Evolutionary conservation across 2,888 invertebrate genomes (phyloP), one percentile per base, ranked within the genome.

Genomic region (Xestobium rufovillosum): DNA sequence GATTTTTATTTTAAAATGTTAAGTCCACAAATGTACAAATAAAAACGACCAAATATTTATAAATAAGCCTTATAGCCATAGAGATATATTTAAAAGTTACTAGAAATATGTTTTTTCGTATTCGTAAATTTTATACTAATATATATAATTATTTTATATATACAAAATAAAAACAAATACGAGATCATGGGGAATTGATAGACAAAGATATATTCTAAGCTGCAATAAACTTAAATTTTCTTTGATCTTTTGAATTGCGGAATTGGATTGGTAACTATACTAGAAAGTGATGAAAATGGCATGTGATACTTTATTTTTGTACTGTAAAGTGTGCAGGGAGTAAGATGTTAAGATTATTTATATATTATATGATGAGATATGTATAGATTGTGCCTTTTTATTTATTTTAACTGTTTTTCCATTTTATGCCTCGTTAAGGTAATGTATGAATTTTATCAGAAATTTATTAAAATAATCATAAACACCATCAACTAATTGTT

Each of bases 301-400:
- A 55, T 65, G 64, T 65, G 64, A 65, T 65, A 63, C 53, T 60
- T 61, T 63, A 62, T 65, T 65, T 65, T 63, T 63, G 56, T 63
- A 63, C 55, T 52, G 54, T 41, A 48, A 37, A 45, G 23, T 19
- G 23, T 8, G 23, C 23, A 19, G 23, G 45, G 37, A 43, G 44
- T 45, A 43, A 43, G 42, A 45, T 48, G 52, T 50, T 51, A 50
- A 51, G 47, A 42, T 47, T 50, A 51, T 54, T 58, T 59, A 59
- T 58, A 52, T 59, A 36, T 40, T 44, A 42, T 36, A 58, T 56
- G 54, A 53, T 14, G 42, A 51, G 46, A 43, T 52, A 53, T 58
- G 54, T 57, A 61, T 58, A 62, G 60, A 59, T 58, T 57, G 63
- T 63, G 63, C 63, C 63, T 63, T 63, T 52, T 63, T 62, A 62